Evolutionary conservation across 1,140 invertebrate genomes (phyloP), one percentile per base, ranked within the genome.

Genomic region (Trachymyrmex cornetzi): DNA sequence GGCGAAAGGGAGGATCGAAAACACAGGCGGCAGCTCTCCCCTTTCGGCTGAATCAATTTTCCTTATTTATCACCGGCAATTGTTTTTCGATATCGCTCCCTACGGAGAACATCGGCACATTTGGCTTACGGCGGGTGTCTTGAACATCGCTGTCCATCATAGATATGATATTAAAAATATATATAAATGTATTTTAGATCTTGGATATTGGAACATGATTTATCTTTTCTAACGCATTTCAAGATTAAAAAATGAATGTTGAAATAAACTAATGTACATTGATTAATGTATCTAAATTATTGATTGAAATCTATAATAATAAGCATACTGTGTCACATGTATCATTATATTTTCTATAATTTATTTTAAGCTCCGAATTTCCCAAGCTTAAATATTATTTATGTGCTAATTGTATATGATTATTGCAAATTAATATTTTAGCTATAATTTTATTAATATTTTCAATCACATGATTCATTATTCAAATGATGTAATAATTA

Each of bases 21-120:
- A 85, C 48, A 80, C 59, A 88, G 69, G 84, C 72, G 72, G 72
- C 74, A 81, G 74, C 50, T 74, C 55, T 85, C 75, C 64, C 75
- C 66, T 63, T 91, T 82, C 59, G 67, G 30, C 48, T 57, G 74
- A 90, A 90, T 90, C 84, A 90, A 91, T 90, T 91, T 91, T 84
- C 67, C 57, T 91, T 91, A 91, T 91, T 91, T 91, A 91, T 91
- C 77, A 38, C 74, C 66, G 53, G 38, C 90, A 85, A 91, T 89
- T 89, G 88, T 91, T 91, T 88, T 79, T 88, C 90, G 81, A 89
- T 86, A 88, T 86, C 80, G 90, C 57, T 71, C 75, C 75, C 85
- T 48, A 6, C 34, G 88, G 85, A 67, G 72, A 90, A 87, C 38
- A 44, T 34, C 74, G 30, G 44, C 55, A 82, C 84, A 72, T 61